Base-by-base conservation (phyloP, 1,140 invertebrate genomes). In the Paralvinella palmiformis region DNA sequence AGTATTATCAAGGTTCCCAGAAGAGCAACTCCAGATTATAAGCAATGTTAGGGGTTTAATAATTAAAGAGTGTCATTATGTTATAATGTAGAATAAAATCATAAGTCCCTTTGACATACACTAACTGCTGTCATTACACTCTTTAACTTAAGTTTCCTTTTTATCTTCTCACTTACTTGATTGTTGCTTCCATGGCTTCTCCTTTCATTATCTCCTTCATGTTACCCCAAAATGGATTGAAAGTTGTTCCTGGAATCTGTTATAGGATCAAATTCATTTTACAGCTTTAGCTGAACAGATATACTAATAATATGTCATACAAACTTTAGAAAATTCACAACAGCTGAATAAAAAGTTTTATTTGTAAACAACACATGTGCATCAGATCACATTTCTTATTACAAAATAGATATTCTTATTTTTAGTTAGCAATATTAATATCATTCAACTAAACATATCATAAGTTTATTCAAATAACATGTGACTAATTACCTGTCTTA, bases 141-240 rank as follows among this genome's bases (percentile, higher is more conserved):
- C n/a, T n/a, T n/a, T n/a, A n/a, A n/a, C n/a, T n/a, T n/a, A n/a
- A n/a, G n/a, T n/a, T n/a, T n/a, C n/a, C n/a, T n/a, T n/a, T n/a
- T n/a, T n/a, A n/a, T n/a, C n/a, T n/a, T n/a, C n/a, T n/a, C n/a
- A 22, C 13, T 6, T 45, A 60, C 58, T 45, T 45, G 17, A 60
- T 6, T 5, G 17, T 37, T 20, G 58, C 33, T 31, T 60, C 58
- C 58, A 60, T 60, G 41, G 22, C 58, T 44, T 60, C 58, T 7
- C 58, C 58, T 60, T 37, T 41, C 33, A 37, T 41, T 15, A 60
- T 52, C 3, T 45, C 17, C 17, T n/a, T 15, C 22, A 60, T 24
- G 41, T 60, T 60, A n/a, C 58, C 58, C 3, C 41, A 6, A n/a
- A 60, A 7, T 7, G 58, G 58, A 60, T 60, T 60, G 37, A 31